Evolutionary conservation across 2,888 invertebrate genomes (phyloP), one percentile per base, ranked within the genome.

Genomic region (Danaus chrysippus): DNA sequence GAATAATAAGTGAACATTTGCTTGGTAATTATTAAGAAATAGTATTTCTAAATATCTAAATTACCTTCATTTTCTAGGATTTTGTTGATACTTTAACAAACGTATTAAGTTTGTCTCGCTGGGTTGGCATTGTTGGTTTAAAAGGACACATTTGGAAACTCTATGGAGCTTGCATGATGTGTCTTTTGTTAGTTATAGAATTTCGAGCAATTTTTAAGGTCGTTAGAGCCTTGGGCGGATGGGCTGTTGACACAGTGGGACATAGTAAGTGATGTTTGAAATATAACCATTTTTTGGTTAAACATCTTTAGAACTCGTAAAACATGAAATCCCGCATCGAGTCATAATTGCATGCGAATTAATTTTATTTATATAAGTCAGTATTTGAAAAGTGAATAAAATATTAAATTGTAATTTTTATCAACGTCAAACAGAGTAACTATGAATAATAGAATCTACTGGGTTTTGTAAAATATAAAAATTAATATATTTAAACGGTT

Each of bases 181-280:
- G 64, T 0, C 43, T 72, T 0, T 64, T 85, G 5, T 13, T 80
- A 0, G 42, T 65, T 0, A 74, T 84, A 2, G 77, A 81, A 55
- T 62, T 56, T 0, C 66, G 73, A 13, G 77, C 83, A 9, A 74
- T 83, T 13, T 84, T 82, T 81, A 86, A 81, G 55, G 79, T 86
- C 0, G 70, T 86, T 0, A 82, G 77, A 60, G 81, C 83, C 3
- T 61, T 86, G 0, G 76, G 77, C n/a, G 86, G 85, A 1, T 75
- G 77, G 73, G 82, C 84, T 3, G 68, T 70, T 5, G 83, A 81
- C 61, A 79, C 66, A 10, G 66, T 66, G 19, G 83, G 77, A 5
- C 75, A 82, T 52, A 75, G 85, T 86, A 67, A 78, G 83, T 78
- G 53, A 10, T 0, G 15, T n/a, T 53, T 55, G 10, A 46, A 23